Evolutionary conservation across 2,888 invertebrate genomes (phyloP).

Genomic region (Conchocele bisecta): DNA sequence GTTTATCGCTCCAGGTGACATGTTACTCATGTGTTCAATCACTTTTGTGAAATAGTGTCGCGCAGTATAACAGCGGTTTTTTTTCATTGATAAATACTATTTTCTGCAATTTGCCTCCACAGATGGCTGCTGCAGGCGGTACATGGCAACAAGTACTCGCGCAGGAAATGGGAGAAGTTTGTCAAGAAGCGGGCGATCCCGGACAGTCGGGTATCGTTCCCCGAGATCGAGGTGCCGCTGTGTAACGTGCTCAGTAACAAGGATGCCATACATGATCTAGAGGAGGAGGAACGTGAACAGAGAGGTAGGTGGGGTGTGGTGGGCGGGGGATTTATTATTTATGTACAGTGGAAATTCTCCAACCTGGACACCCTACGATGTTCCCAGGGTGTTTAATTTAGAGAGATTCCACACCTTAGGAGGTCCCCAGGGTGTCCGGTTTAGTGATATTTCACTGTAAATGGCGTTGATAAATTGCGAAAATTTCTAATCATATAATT

Average conservation of each 20-base stretch:
- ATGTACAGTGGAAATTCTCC: too few relatives aligned
- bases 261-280: constrained; percentile 68
- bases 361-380: too few relatives aligned
- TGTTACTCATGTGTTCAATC: too few relatives aligned
- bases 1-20: too few relatives aligned
- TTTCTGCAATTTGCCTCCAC: constrained; percentile 12
- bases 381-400: too few relatives aligned
- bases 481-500: too few relatives aligned
- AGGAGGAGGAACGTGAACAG: constrained; percentile 67
- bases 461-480: neutral
- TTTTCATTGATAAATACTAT: too few relatives aligned
- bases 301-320: constrained; percentile 69
- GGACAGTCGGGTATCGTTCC: constrained; percentile 74
- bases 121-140: constrained; percentile 80
- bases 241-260: constrained; percentile 77
- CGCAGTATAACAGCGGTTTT: too few relatives aligned
- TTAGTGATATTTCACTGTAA: neutral
- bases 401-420: too few relatives aligned
- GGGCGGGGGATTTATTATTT: neutral
- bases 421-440: neutral
- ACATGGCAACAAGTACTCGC: constrained; percentile 78
- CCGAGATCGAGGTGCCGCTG: constrained; percentile 80
- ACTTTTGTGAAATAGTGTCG: too few relatives aligned
- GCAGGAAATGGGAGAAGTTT: constrained; percentile 76
- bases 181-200: constrained; percentile 74